These are phyloP conservation scores for Acholoe squamosa DNA, from an alignment of 2,888 invertebrate genomes.

Conservation along the genomic window DNA sequence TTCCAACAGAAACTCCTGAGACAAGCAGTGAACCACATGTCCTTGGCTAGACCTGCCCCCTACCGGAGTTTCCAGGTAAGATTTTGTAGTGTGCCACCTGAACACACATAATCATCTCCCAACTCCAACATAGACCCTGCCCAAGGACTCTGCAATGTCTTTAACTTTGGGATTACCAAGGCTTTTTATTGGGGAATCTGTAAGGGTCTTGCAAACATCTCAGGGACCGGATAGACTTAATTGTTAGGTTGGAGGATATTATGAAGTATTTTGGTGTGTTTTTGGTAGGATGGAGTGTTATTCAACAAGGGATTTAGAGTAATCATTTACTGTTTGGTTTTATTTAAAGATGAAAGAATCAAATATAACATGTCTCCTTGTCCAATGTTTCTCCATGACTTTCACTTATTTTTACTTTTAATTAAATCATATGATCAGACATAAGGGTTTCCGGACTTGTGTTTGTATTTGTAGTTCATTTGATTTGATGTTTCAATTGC, in stretches of 20 bases:
- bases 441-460: too few relatives aligned
- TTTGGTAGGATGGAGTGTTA: too few relatives aligned
- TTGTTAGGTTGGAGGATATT: not conserved
- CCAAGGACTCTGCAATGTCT: not conserved
- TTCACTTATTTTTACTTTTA: too few relatives aligned
- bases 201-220: not conserved
- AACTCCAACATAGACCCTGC: not conserved
- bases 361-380: too few relatives aligned
- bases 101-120: not conserved
- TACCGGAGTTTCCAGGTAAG: not conserved
- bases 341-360: too few relatives aligned
- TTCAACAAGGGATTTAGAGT: not conserved
- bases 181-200: not conserved
- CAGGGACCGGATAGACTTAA: not conserved
- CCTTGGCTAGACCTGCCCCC: not conserved
- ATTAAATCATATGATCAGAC: too few relatives aligned
- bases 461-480: too few relatives aligned
- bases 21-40: not conserved
- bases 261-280: too few relatives aligned
- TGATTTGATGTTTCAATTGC: too few relatives aligned
- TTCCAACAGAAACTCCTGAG: not conserved
- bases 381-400: too few relatives aligned
- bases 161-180: not conserved
- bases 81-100: not conserved
- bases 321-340: too few relatives aligned